Evolutionary conservation across 2,797 vertebrate genomes (phyloP), one percentile per base, ranked within the genome.

Genomic region (Synanceia verrucosa): DNA sequence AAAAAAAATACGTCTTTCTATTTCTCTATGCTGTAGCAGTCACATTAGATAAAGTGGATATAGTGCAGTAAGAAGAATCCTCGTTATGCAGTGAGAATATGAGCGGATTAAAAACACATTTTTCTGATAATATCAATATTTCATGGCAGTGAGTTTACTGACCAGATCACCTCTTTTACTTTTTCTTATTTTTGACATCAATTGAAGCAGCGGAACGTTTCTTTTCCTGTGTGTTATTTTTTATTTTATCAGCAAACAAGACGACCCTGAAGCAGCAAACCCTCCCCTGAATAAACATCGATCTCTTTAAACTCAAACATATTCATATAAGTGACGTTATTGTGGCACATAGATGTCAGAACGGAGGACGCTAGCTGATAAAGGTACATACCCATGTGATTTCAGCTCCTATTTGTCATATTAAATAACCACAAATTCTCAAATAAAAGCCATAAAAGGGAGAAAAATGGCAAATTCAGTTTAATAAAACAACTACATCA

Each of bases 41-140:
- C 84, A 84, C 47, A 73, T 76, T 74, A 80, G 76, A 87, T 91
- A 92, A 92, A 90, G 91, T 92, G 92, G 84, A 86, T 90, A 87
- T 82, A 91, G 89, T 93, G 91, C 92, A 69, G 89, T 78, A 84
- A 86, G 67, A 82, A 86, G 69, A 71, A 81, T 83, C 72, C 80
- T 86, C 31, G 34, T 65, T 83, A 74, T 55, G 72, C 76, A 47
- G 75, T 76, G 78, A 83, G 55, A 66, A 34, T 65, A 64, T 19
- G 59, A 70, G 65, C 36, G n/a, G 34, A 36, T 19, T 23, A 12
- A 50, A 58, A 63, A 37, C 7, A 41, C 24, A 29, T 16, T 11
- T 36, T 46, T 21, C 14, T 0, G 5, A 44, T 55, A 3, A 8
- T 34, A 34, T 31, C 4, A 41, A 7, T 11, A 33, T 4, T 43